These are phyloP conservation scores for Nemopilema nomurai DNA, from an alignment of 30 jellyfish, hydroid and myxozoan species.

Conservation along the genomic window DNA sequence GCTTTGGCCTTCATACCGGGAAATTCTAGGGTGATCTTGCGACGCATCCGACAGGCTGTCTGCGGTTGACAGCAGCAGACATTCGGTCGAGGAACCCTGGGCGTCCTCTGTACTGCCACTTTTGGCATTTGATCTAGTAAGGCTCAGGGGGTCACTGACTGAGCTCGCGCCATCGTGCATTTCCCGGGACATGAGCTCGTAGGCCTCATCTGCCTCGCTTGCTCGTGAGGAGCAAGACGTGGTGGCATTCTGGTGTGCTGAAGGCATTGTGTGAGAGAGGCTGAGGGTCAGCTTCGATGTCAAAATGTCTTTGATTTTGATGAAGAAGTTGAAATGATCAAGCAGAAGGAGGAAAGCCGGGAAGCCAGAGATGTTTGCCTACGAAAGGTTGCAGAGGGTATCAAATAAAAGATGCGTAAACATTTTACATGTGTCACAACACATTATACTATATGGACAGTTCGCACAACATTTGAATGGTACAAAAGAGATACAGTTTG, in stretches of 20 bases:
- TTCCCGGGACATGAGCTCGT: constrained; percentile 17
- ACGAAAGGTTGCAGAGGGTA: background rate
- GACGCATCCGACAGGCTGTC: constrained; percentile 33
- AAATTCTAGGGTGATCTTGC: background rate
- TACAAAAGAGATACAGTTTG: background rate
- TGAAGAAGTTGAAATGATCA: constrained; percentile 88
- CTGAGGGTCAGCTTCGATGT: background rate
- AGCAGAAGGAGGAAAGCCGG: constrained; percentile 86
- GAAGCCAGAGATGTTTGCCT: constrained; percentile 80
- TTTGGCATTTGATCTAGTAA: constrained; percentile 3
- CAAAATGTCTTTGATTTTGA: constrained; percentile 61
- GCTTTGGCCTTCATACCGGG: too few species aligned
- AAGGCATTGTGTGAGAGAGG: background rate
- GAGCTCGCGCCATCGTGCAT: constrained; percentile 3
- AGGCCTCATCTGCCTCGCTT: constrained; percentile 9
- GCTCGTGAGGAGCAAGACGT: constrained; percentile 64
- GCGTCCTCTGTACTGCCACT: background rate
- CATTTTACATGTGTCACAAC: too few species aligned
- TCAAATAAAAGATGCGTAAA: too few species aligned
- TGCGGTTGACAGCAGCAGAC: constrained; percentile 17
- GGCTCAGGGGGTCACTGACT: constrained; percentile 2
- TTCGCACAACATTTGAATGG: background rate
- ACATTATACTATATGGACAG: too few species aligned
- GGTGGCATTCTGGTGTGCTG: constrained; percentile 53
- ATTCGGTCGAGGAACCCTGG: constrained; percentile 38